phyloP scores from a whole-genome alignment of 2,888 invertebrate species.

The Hesperia comma region DNA sequence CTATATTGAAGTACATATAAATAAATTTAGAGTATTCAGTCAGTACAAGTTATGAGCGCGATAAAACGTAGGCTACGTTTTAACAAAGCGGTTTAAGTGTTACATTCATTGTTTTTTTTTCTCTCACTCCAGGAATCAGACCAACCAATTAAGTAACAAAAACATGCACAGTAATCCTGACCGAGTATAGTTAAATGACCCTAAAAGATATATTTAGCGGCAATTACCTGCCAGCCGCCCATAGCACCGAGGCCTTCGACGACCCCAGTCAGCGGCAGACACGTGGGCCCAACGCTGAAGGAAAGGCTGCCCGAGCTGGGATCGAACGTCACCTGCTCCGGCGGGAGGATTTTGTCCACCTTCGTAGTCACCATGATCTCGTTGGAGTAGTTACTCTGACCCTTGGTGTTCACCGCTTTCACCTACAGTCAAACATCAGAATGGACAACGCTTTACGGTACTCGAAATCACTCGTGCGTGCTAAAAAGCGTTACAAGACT shows the following conservation, averaged over 20 bases:
- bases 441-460: constrained; percentile 43
- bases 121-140: neutral
- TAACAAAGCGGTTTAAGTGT: too few relatives aligned
- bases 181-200: too few relatives aligned
- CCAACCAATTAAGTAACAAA: neutral
- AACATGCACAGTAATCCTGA: too few relatives aligned
- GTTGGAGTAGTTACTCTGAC: constrained; percentile 93
- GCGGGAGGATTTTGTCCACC: constrained; percentile 92
- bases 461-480: constrained; percentile 43
- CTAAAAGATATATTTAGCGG: neutral
- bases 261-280: constrained; percentile 89
- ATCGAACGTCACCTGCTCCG: constrained; percentile 92
- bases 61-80: too few relatives aligned
- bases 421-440: constrained; percentile 73
- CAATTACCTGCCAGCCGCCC: constrained; percentile 70
- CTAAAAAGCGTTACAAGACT: constrained; percentile 37
- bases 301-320: constrained; percentile 89
- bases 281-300: constrained; percentile 92
- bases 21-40: too few relatives aligned
- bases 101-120: too few relatives aligned
- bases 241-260: constrained; percentile 86
- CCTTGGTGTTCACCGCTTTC: constrained; percentile 94
- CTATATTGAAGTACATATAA: too few relatives aligned
- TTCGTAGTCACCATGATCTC: constrained; percentile 92
- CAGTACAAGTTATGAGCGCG: too few relatives aligned